These are phyloP conservation scores for Alaudala cheleensis DNA, from an alignment of 2,113 vertebrate genomes.

Conservation along the genomic window DNA sequence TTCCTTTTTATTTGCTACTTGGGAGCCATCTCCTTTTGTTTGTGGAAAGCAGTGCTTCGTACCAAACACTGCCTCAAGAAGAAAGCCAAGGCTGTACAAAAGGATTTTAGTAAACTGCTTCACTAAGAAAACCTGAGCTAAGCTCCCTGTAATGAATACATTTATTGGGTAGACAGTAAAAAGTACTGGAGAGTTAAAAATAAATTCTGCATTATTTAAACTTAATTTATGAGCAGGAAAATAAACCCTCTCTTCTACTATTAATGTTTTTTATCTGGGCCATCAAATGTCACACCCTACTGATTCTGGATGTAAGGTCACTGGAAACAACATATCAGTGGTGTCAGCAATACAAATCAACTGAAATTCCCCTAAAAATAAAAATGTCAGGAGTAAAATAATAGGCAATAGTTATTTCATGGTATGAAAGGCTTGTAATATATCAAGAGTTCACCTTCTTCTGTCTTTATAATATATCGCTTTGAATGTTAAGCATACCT, in stretches of 20 bases:
- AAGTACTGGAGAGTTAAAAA: constrained; percentile 83
- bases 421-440: constrained; percentile 76
- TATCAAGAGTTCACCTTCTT: constrained; percentile 80
- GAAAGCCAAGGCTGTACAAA: neutral
- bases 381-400: constrained; percentile 83
- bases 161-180: constrained; percentile 79
- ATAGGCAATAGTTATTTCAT: constrained; percentile 84
- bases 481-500: constrained; percentile 67
- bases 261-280: constrained; percentile 81
- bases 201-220: constrained; percentile 82
- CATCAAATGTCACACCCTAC: constrained; percentile 81
- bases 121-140: constrained; percentile 39
- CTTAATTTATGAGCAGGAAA: constrained; percentile 83
- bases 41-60: neutral
- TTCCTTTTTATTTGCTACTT: neutral
- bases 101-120: constrained; percentile 16
- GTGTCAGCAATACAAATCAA: constrained; percentile 82
- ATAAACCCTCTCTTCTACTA: constrained; percentile 76
- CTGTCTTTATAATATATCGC: constrained; percentile 73
- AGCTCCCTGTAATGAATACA: constrained; percentile 70
- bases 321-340: constrained; percentile 81
- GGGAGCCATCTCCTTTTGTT: neutral
- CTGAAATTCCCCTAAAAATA: constrained; percentile 82
- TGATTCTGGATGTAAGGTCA: constrained; percentile 84
- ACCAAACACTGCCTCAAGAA: neutral